Conservation (phyloP, 2,113 vertebrate genomes). For the Numenius arquata region DNA sequence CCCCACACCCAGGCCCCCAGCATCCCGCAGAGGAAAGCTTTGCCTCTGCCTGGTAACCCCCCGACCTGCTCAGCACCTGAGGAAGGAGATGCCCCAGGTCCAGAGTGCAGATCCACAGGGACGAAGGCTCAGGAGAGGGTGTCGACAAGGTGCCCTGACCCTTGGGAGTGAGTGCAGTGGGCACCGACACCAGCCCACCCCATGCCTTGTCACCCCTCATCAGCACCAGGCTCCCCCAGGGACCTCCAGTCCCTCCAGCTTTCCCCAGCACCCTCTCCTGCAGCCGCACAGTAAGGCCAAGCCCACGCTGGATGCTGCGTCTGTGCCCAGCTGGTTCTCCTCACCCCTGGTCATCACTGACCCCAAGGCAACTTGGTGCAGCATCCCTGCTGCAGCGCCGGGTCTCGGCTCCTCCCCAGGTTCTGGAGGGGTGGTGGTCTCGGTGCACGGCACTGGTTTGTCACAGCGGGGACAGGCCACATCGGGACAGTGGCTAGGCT, state of each 20-base stretch:
- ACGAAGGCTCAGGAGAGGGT: background rate
- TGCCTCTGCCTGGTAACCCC: background rate
- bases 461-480: background rate
- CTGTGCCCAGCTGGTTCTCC: background rate
- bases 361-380: background rate
- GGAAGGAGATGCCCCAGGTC: background rate
- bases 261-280: background rate
- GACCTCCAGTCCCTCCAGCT: background rate
- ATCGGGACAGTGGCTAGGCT: background rate
- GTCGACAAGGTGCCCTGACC: background rate
- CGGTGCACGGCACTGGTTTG: rapidly evolving
- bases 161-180: background rate
- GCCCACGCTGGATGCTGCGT: rapidly evolving
- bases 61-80: background rate
- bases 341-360: background rate
- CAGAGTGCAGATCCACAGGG: background rate
- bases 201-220: background rate
- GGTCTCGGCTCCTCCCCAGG: background rate
- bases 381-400: background rate
- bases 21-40: background rate
- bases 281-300: background rate
- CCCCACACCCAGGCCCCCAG: background rate
- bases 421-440: background rate
- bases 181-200: rapidly evolving
- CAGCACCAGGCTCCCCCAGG: background rate